Base-by-base conservation (phyloP, 1,140 invertebrate genomes). In the Drosophila insularis region DNA sequence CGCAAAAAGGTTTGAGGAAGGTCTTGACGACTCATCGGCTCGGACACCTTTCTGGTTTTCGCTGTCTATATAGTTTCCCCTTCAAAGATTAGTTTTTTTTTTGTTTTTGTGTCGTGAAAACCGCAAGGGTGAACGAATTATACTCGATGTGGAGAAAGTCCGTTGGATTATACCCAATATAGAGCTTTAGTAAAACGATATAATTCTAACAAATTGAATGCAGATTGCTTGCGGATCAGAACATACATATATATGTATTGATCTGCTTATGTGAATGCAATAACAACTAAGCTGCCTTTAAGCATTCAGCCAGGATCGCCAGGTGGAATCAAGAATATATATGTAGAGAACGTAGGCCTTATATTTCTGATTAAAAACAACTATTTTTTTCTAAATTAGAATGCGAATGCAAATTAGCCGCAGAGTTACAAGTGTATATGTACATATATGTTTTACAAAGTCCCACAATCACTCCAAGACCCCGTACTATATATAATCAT, bases 391-490 rank as follows among this genome's bases (percentile, higher is more conserved):
- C 4, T 58, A 46, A 46, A 35, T 11, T 17, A 35, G 13, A 17
- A 17, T 35, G 35, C 53, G 19, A 71, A 58, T 60, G 31, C 32
- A 40, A 59, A 37, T n/a, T 31, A 63, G 31, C 21, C 37, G 35
- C 56, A 58, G 56, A 77, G 43, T 65, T 60, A 37, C 60, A 64
- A 76, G 70, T 65, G 43, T 35, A 23, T 69, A 40, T 75, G 61
- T 64, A 61, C 55, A 59, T 31, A 50, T 60, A 69, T 64, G 11
- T 19, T 11, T n/a, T n/a, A n/a, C 3, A 11, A 37, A 37, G 0
- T 13, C 10, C 10, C 13, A 37, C 10, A 4, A 35, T 10, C 32
- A 35, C 10, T 35, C 32, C 32, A 35, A 35, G 32, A 37, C 35
- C 35, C 10, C 35, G 35, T 58, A 27, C 54, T 39, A 53, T 53